Conservation (phyloP, 2,113 vertebrate genomes). For the Paramormyrops kingsleyae region DNA sequence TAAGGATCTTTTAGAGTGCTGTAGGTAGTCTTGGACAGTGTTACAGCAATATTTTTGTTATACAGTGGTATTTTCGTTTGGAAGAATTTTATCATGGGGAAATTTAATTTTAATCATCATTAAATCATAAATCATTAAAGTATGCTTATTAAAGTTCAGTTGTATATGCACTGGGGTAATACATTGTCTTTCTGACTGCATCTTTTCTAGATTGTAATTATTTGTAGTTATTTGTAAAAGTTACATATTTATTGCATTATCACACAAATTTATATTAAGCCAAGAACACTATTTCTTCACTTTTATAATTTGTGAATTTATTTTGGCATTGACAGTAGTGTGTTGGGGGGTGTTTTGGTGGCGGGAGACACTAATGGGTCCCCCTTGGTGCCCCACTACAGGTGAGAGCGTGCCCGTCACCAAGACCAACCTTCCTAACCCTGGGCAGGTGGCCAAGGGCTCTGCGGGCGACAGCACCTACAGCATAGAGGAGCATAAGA, state of each 20-base stretch:
- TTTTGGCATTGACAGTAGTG: neutral
- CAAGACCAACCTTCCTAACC: constrained; percentile 91
- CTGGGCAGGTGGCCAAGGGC: constrained; percentile 56
- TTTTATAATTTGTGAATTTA: neutral
- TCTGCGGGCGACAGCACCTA: constrained; percentile 62
- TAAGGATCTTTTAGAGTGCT: too few species aligned
- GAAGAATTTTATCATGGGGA: too few species aligned
- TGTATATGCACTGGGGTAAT: neutral
- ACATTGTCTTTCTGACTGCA: neutral
- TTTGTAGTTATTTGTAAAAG: too few species aligned
- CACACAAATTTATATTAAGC: too few species aligned
- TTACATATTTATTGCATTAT: too few species aligned
- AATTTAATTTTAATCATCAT: neutral
- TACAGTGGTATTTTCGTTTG: too few species aligned
- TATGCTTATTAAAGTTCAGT: neutral
- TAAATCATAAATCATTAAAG: neutral
- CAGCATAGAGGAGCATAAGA: constrained; percentile 76
- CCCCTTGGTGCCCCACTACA: constrained; percentile 34
- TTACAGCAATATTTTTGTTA: too few species aligned
- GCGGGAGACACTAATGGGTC: neutral
- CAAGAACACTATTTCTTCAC: neutral
- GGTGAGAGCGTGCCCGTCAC: constrained; percentile 97
- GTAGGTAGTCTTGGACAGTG: too few species aligned
- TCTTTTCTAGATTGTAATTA: neutral
- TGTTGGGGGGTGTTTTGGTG: neutral